phyloP scores from a whole-genome alignment of 1,140 invertebrate species.

The Reticulitermes speratus region DNA sequence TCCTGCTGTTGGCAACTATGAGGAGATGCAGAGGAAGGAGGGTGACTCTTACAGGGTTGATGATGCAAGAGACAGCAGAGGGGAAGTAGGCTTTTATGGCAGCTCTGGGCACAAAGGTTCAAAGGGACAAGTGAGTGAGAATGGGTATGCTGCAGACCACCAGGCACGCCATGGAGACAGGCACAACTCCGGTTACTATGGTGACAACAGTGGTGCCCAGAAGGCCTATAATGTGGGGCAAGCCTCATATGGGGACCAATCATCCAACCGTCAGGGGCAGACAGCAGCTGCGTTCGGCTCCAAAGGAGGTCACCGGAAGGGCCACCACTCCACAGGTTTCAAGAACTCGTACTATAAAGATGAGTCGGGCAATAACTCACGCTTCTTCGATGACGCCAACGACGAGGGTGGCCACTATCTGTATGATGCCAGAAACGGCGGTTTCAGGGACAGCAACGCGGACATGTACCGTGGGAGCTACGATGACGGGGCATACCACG shows the following conservation, averaged over 20 bases:
- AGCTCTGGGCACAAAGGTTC: neutral
- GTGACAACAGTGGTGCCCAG: slow-evolving; percentile 35
- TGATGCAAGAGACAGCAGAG: neutral
- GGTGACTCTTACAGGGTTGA: neutral
- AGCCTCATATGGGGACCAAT: slow-evolving; percentile 36
- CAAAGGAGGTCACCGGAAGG: slow-evolving; percentile 54
- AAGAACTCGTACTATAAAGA: slow-evolving; percentile 65
- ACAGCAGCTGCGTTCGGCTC: slow-evolving; percentile 32
- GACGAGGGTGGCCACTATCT: slow-evolving; percentile 55
- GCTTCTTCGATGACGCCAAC: slow-evolving; percentile 61
- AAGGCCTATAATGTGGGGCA: slow-evolving; percentile 39
- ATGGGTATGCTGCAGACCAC: slow-evolving; percentile 20
- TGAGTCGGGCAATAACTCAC: slow-evolving; percentile 62
- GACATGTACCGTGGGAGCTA: slow-evolving; percentile 38
- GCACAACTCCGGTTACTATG: slow-evolving; percentile 38
- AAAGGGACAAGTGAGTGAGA: slow-evolving; percentile 1
- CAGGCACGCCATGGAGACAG: slow-evolving; percentile 35
- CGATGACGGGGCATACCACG: slow-evolving; percentile 39
- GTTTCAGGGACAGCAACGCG: slow-evolving; percentile 38
- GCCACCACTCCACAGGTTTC: slow-evolving; percentile 63
- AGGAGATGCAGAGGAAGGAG: slow-evolving; percentile 15
- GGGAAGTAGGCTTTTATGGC: slow-evolving; percentile 31
- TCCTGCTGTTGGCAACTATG: slow-evolving; percentile 22
- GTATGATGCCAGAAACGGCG: slow-evolving; percentile 39
- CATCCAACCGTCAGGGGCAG: slow-evolving; percentile 37